Base-by-base conservation (phyloP, 2,797 vertebrate genomes). In the Petrocephalus schoutedeni region DNA sequence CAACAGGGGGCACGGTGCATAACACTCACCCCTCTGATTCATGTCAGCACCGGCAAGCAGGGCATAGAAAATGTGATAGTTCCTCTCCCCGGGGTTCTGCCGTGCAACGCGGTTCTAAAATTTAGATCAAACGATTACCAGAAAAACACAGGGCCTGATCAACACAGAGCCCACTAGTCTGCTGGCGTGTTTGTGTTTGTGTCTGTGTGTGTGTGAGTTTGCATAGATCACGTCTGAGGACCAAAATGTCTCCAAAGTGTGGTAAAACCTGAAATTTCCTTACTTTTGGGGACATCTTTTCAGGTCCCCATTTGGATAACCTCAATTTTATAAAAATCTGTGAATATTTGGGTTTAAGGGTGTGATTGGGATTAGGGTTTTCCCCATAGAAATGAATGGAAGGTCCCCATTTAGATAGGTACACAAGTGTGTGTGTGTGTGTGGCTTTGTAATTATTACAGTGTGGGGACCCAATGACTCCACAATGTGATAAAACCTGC, bases 11-110 rank as follows among this genome's bases (percentile, higher is more conserved):
- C 89, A 91, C 1, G 41, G 51, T n/a, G 45, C 36, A 49, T 71
- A 51, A 23, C 12, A 88, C 90, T 94, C 92, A 98, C 97, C 97
- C 96, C 94, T 95, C 90, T 96, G 95, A 71, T 97, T 94, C 88
- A 89, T 90, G 0, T 94, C 95, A 19, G 96, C 93, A 51, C 97
- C 97, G 7, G 97, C 96, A 86, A 98, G 93, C 87, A 98, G 92
- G 0, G 97, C 95, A 9, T 98, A 98, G 93, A 98, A 98, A 90
- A 98, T 97, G 92, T 98, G 97, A 91, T 96, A 98, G 93, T 97
- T 98, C 92, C 97, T 95, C 92, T 98, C 97, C 19, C 96, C 97
- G 0, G 97, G 97, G 90, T 97, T 98, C 92, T 98, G 97, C 85
- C 97, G 95, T 49, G 97, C 97, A 86, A 98, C 97, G 1, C 97